These are phyloP conservation scores for Tringa solitaria DNA, from an alignment of 2,113 vertebrate genomes.

Conservation along the genomic window DNA sequence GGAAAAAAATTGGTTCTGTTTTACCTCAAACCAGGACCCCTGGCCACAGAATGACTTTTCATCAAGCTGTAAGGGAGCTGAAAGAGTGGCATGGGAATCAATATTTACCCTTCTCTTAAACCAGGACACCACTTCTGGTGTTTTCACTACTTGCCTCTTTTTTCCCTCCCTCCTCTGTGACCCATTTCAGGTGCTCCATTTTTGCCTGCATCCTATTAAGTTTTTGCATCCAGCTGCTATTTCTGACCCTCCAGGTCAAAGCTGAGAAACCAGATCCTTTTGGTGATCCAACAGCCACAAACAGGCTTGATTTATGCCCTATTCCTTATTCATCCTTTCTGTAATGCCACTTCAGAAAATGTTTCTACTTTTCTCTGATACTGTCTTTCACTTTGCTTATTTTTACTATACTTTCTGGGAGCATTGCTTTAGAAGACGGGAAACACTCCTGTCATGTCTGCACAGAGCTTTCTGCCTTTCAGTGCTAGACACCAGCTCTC, in stretches of 20 bases:
- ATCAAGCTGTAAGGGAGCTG: neutral
- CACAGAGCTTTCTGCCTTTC: neutral
- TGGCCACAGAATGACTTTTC: neutral
- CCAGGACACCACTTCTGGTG: neutral
- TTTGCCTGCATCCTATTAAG: neutral
- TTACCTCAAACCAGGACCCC: neutral
- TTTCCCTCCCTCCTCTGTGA: neutral
- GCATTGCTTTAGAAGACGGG: neutral
- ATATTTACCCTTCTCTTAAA: neutral
- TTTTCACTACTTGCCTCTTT: neutral
- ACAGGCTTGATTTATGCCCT: neutral
- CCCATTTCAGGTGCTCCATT: neutral
- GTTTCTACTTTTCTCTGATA: neutral
- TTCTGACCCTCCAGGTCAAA: neutral
- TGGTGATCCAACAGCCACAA: neutral
- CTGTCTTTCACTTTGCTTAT: neutral
- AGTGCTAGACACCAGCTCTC: neutral
- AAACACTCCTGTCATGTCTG: neutral
- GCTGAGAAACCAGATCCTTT: neutral
- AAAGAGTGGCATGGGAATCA: neutral
- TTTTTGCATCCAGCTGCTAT: neutral
- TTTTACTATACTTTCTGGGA: neutral
- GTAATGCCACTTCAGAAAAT: neutral
- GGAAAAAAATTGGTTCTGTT: neutral
- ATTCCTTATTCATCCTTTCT: neutral